Evolutionary conservation across 1,140 invertebrate genomes (phyloP).

Genomic region (Gonioctena quinquepunctata): DNA sequence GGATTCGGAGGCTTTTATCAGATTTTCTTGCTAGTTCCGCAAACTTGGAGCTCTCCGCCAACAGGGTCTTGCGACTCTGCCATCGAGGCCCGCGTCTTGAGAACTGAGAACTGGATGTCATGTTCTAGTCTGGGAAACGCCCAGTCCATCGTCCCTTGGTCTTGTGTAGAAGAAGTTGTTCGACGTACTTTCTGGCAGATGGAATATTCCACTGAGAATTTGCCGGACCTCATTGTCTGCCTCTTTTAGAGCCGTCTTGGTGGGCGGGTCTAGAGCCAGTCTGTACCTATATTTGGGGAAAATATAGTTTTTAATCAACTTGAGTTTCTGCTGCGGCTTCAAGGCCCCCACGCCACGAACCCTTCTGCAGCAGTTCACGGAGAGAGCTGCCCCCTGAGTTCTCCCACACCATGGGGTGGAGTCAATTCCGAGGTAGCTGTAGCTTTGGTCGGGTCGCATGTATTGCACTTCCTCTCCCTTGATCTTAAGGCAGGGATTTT

Average conservation of each 20-base stretch:
- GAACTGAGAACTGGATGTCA: neutral
- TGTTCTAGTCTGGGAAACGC: neutral
- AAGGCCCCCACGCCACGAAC: neutral
- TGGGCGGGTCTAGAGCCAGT: neutral
- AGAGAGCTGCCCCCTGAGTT: neutral
- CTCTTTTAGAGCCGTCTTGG: neutral
- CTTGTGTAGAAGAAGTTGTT: neutral
- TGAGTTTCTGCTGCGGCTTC: neutral
- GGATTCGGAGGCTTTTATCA: neutral
- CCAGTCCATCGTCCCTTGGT: neutral
- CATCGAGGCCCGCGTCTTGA: neutral
- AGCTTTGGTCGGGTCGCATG: too few species aligned
- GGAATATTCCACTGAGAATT: too few species aligned
- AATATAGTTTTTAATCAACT: neutral
- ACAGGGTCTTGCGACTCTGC: neutral
- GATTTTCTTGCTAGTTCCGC: neutral
- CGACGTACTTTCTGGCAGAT: too few species aligned
- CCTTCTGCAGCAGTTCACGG: neutral
- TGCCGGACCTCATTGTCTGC: too few species aligned
- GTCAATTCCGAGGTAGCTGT: neutral
- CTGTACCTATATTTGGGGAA: neutral
- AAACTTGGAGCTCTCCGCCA: neutral
- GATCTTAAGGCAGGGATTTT: neutral
- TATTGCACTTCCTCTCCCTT: neutral
- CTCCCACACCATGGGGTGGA: neutral